Conservation (phyloP, 1,140 invertebrate genomes). For the Listronotus oregonensis region DNA sequence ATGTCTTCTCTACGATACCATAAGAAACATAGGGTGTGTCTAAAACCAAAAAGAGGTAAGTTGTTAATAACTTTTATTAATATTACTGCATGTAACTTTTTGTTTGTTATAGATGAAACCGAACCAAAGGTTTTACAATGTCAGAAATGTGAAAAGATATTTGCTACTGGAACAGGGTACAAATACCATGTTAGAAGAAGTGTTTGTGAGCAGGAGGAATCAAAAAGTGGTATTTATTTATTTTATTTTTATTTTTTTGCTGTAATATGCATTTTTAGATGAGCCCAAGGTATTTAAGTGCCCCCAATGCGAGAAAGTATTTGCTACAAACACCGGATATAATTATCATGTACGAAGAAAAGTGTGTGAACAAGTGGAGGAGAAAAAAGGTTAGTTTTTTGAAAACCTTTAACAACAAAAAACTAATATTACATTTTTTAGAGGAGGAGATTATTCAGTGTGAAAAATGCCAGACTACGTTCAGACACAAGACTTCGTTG, state of each 20-base stretch:
- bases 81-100: not conserved
- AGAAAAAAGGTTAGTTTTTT: constrained; percentile 23
- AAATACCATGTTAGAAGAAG: constrained; percentile 2
- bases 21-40: constrained; percentile 28
- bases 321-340: constrained; percentile 20
- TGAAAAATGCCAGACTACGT: constrained; percentile 23
- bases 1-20: constrained; percentile 31
- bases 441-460: constrained; percentile 33
- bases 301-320: constrained; percentile 25
- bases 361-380: constrained; percentile 30
- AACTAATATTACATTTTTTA: constrained; percentile 17
- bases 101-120: not conserved
- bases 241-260: not conserved
- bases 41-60: constrained; percentile 29
- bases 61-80: not conserved
- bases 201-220: constrained; percentile 1
- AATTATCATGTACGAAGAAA: constrained; percentile 27
- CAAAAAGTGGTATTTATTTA: not conserved
- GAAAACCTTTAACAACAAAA: not conserved
- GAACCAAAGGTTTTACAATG: constrained; percentile 10
- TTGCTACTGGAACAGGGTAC: not conserved
- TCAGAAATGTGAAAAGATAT: constrained; percentile 7
- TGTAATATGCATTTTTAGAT: not conserved
- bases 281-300: constrained; percentile 20
- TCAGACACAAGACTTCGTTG: constrained; percentile 25